Evolutionary conservation across 1,140 invertebrate species (phyloP).

Genomic region (Chrysopa pallens): DNA sequence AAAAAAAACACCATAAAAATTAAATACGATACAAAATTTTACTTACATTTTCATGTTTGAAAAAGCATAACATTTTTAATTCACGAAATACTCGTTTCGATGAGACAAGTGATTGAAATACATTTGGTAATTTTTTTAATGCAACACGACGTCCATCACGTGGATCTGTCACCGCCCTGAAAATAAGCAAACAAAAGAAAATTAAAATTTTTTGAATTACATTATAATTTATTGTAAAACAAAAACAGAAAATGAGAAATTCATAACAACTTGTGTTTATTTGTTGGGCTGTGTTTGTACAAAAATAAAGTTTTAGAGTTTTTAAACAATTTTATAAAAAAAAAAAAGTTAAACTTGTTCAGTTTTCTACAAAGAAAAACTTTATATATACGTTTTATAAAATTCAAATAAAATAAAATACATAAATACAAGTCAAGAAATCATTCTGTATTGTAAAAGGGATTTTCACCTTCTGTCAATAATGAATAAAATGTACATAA

Average conservation of each 20-base stretch:
- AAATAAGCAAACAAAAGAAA: slow-evolving; percentile 17
- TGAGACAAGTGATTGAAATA: slow-evolving; percentile 98
- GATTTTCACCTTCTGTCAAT: no score
- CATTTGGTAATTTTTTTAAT: slow-evolving; percentile 98
- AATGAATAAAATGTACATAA: no score
- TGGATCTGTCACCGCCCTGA: slow-evolving; percentile 98
- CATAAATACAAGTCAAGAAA: no score
- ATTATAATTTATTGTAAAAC: slow-evolving; percentile 1
- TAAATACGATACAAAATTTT: not conserved
- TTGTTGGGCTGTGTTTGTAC: not conserved
- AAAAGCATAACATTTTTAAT: slow-evolving; percentile 97
- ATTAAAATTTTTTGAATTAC: slow-evolving; percentile 4
- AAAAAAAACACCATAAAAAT: no score
- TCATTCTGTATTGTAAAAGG: no score
- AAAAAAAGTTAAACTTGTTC: no score
- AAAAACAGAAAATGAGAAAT: not conserved
- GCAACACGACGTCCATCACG: slow-evolving; percentile 92
- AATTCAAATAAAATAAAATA: no score
- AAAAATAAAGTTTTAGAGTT: no score
- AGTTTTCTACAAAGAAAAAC: no score
- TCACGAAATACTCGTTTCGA: slow-evolving; percentile 96
- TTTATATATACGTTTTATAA: no score
- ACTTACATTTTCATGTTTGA: slow-evolving; percentile 99
- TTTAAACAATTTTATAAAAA: no score
- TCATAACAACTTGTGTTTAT: not conserved